Evolutionary conservation across 2,888 invertebrate species (phyloP).

Genomic region (Pomacea canaliculata): DNA sequence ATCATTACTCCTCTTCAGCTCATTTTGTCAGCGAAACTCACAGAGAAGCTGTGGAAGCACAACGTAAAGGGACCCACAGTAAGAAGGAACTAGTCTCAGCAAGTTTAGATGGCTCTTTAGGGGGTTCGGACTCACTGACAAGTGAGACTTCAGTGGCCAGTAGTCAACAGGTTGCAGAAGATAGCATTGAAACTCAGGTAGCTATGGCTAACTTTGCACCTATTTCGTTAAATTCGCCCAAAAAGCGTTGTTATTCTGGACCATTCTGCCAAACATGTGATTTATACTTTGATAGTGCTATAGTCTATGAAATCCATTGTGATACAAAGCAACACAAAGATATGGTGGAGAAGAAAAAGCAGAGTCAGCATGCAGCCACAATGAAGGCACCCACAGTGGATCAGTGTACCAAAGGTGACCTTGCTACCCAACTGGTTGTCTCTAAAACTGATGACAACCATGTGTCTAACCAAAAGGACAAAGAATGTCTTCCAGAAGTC

Average conservation of each 20-base stretch:
- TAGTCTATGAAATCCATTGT: constrained; percentile 53
- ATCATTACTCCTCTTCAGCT: constrained; percentile 23
- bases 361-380: background rate
- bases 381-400: background rate
- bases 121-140: background rate
- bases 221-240: background rate
- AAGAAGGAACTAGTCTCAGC: background rate
- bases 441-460: background rate
- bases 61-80: background rate
- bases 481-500: constrained; percentile 11
- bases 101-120: background rate
- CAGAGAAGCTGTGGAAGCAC: constrained; percentile 17
- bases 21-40: constrained; percentile 29
- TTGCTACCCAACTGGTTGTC: background rate
- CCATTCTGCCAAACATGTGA: constrained; percentile 44
- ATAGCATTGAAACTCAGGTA: background rate
- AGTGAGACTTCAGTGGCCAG: constrained; percentile 4
- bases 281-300: constrained; percentile 45
- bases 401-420: background rate
- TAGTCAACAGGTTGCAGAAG: background rate
- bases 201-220: background rate
- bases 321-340: constrained; percentile 34
- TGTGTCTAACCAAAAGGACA: background rate
- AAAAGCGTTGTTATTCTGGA: constrained; percentile 1
- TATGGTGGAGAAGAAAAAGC: constrained; percentile 16